Conservation (phyloP, 2,888 invertebrate species). For the Ochropleura plecta region DNA sequence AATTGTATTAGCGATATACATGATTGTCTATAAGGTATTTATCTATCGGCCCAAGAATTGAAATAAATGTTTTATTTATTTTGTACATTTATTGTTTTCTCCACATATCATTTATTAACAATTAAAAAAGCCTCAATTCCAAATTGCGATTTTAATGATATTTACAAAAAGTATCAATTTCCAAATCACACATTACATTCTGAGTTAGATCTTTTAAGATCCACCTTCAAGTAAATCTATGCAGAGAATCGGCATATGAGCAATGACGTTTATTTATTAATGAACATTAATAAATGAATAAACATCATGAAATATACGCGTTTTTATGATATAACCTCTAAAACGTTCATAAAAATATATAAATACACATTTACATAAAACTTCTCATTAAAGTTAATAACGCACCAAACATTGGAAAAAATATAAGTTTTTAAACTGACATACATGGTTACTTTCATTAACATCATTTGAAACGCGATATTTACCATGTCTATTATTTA, state of each 20-base stretch:
- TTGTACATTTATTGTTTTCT: too few relatives aligned
- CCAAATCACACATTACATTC: not conserved
- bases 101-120: too few relatives aligned
- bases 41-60: too few relatives aligned
- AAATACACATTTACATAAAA: conserved; percentile 29
- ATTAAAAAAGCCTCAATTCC: not conserved
- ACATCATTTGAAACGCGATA: too few relatives aligned
- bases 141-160: not conserved
- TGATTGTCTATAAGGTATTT: too few relatives aligned
- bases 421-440: too few relatives aligned
- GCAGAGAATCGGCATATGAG: conserved; percentile 4
- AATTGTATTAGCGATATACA: too few relatives aligned
- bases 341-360: conserved; percentile 33
- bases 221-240: conserved; percentile 14
- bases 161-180: conserved; percentile 20
- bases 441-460: too few relatives aligned
- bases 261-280: too few relatives aligned
- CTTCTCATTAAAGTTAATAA: not conserved
- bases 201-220: not conserved
- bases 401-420: not conserved
- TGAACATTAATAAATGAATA: not conserved
- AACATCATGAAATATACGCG: conserved; percentile 9
- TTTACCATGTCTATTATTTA: too few relatives aligned
- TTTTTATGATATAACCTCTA: conserved; percentile 34
- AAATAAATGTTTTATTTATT: too few relatives aligned